Percentiles rank a stretch among this genome's conserved stretches.
Evolutionary conservation across 2,797 vertebrate species (phyloP).

Genomic region (Lithobates sylvaticus): DNA sequence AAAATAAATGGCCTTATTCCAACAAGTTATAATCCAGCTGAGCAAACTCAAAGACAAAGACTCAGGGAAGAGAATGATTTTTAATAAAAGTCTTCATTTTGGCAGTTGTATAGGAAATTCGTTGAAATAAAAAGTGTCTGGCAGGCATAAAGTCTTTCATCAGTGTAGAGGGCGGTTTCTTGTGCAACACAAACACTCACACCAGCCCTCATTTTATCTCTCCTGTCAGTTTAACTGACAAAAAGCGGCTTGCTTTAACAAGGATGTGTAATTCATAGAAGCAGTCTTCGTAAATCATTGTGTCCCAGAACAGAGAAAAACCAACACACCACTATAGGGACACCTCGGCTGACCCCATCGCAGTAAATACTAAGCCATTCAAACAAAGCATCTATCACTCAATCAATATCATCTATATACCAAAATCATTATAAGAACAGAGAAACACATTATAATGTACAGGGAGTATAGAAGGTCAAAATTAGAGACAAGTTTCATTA

Average conservation of each 20-base stretch:
- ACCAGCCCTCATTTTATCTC: conserved; percentile 71
- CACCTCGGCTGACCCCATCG: conserved; percentile 26
- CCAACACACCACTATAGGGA: neutral
- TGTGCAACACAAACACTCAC: conserved; percentile 72
- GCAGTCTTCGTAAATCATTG: conserved; percentile 29
- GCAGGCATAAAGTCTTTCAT: conserved; percentile 70
- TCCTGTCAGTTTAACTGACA: conserved; percentile 76
- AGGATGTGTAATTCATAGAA: conserved; percentile 56
- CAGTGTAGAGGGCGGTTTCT: conserved; percentile 70
- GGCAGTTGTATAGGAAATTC: conserved; percentile 74
- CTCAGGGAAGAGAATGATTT: conserved; percentile 65
- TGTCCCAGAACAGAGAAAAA: neutral
- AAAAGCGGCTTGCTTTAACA: conserved; percentile 66
- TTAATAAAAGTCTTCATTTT: conserved; percentile 70
- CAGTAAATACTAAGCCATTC: conserved; percentile 2
- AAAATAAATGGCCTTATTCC: neutral
- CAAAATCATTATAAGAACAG: neutral
- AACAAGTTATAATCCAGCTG: neutral
- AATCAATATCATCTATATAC: neutral
- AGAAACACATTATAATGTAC: neutral
- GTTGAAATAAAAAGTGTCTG: conserved; percentile 65
- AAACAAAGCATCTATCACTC: neutral
- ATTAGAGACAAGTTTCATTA: neutral
- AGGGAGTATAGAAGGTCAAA: neutral
- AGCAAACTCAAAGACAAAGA: conserved; percentile 31